phyloP scores from a whole-genome alignment of 2,888 invertebrate genomes.

The Callyntrura guangdongensis region DNA sequence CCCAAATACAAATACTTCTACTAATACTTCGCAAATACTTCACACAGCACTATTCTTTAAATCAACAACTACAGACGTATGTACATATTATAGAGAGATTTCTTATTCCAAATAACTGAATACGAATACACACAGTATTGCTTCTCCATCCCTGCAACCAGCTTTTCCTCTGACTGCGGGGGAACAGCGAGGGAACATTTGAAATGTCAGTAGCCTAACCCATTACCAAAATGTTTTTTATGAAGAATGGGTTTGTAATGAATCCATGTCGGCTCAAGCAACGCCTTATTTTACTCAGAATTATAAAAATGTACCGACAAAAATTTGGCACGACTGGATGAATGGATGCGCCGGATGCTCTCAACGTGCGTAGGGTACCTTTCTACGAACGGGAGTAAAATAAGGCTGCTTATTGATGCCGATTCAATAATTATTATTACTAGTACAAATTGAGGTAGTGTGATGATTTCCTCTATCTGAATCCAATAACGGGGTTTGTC shows the following conservation, averaged over 20 bases:
- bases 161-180: background rate
- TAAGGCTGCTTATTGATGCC: background rate
- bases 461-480: background rate
- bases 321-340: background rate
- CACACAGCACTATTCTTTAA: no score
- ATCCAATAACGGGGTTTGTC: background rate
- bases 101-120: no score
- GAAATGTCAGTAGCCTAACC: constrained; percentile 33
- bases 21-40: no score
- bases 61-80: no score
- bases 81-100: no score
- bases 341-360: no score
- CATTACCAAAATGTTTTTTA: constrained; percentile 47
- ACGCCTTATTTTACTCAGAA: constrained; percentile 1
- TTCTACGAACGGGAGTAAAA: background rate
- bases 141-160: background rate
- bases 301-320: background rate
- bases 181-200: constrained; percentile 26
- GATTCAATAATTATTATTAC: background rate
- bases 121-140: background rate
- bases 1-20: no score
- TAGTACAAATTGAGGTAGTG: background rate
- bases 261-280: constrained; percentile 10
- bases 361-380: background rate
- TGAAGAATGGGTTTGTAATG: constrained; percentile 39